phyloP scores from a whole-genome alignment of 2,113 vertebrate genomes.

The Nesoenas mayeri region DNA sequence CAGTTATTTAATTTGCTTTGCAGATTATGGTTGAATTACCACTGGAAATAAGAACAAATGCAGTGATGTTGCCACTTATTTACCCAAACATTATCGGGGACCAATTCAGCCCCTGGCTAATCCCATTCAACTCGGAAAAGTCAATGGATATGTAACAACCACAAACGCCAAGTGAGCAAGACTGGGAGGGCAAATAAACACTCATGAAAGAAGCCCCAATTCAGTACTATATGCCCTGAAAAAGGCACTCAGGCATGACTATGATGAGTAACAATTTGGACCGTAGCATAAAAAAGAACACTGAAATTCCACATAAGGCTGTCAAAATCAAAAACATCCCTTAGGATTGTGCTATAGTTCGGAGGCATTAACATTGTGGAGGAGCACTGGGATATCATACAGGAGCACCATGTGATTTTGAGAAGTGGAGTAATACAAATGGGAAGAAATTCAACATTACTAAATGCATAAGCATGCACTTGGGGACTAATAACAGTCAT shows the following conservation, averaged over 20 bases:
- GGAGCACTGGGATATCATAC: constrained; percentile 1
- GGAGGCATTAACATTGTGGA: background rate
- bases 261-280: background rate
- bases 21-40: background rate
- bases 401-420: constrained; percentile 22
- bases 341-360: background rate
- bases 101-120: background rate
- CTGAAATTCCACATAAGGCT: background rate
- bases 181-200: background rate
- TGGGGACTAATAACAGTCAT: constrained; percentile 40
- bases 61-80: background rate
- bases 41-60: background rate
- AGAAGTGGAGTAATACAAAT: constrained; percentile 29
- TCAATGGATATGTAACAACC: background rate
- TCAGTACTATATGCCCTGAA: background rate
- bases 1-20: constrained; percentile 17
- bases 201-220: background rate
- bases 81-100: background rate
- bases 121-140: background rate
- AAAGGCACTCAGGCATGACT: background rate
- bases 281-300: background rate
- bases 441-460: constrained; percentile 51
- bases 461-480: constrained; percentile 46
- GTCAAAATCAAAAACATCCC: background rate
- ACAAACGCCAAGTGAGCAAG: background rate